Evolutionary conservation across 2,888 invertebrate genomes (phyloP).

Genomic region (Leucophenga montana): DNA sequence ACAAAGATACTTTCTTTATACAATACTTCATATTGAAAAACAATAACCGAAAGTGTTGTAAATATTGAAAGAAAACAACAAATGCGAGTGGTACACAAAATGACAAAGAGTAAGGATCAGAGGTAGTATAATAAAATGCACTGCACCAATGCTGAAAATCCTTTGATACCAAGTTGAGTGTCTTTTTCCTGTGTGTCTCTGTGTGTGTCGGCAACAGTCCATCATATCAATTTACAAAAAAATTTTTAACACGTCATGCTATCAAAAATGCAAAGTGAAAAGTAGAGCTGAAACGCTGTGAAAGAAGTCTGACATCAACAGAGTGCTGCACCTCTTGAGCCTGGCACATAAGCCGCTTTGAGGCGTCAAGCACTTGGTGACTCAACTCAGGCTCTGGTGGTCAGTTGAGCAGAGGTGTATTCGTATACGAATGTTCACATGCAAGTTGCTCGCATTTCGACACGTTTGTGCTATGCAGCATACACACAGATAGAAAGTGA

Average conservation of each 20-base stretch:
- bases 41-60: conserved; percentile 39
- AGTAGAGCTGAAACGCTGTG: background rate
- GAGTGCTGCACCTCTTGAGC: conserved; percentile 2
- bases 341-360: conserved; percentile 17
- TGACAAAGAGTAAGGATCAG: background rate
- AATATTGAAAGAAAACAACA: conserved; percentile 41
- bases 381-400: too few species aligned
- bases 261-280: background rate
- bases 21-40: conserved; percentile 31
- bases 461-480: too few species aligned
- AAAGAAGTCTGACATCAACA: background rate
- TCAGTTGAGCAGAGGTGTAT: too few species aligned
- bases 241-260: conserved; percentile 5
- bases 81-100: background rate
- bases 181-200: background rate
- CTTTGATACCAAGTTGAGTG: background rate
- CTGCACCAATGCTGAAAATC: background rate
- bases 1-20: background rate
- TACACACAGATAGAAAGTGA: too few species aligned
- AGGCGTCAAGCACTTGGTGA: conserved; percentile 12
- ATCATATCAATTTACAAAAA: conserved; percentile 21
- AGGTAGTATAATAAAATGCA: background rate
- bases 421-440: too few species aligned
- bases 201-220: background rate
- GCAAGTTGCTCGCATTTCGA: too few species aligned